Evolutionary conservation across 2,888 invertebrate genomes (phyloP).

Genomic region (Apoda limacodes): DNA sequence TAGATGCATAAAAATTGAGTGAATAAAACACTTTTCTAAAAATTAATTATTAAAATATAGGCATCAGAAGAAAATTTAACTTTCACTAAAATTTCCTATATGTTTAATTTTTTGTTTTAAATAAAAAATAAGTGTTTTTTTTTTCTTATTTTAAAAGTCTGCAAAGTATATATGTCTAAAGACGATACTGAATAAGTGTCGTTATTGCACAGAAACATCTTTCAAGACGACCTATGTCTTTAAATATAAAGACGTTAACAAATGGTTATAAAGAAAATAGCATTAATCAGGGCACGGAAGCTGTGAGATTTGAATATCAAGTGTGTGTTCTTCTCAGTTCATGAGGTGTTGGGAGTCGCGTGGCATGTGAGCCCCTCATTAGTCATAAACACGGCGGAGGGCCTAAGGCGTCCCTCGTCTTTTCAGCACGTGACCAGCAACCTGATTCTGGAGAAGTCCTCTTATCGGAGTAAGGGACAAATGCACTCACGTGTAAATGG

Average conservation of each 20-base stretch:
- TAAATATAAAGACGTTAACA: slow-evolving; percentile 43
- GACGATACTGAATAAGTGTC: too few species aligned
- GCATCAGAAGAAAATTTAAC: too few species aligned
- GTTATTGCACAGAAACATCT: too few species aligned
- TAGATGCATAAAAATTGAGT: too few species aligned
- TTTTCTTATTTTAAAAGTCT: too few species aligned
- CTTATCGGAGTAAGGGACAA: slow-evolving; percentile 33
- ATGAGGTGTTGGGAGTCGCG: slow-evolving; percentile 31
- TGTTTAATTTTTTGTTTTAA: too few species aligned
- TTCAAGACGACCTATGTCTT: too few species aligned
- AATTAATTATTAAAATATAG: too few species aligned
- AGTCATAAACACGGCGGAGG: slow-evolving; percentile 55
- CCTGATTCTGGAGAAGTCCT: slow-evolving; percentile 25
- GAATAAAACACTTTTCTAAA: too few species aligned
- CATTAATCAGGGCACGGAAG: slow-evolving; percentile 65
- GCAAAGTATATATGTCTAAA: too few species aligned
- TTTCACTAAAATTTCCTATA: too few species aligned
- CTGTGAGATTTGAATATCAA: slow-evolving; percentile 67
- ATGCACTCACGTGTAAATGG: slow-evolving; percentile 33
- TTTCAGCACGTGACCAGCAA: slow-evolving; percentile 45
- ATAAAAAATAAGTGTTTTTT: too few species aligned
- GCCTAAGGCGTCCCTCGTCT: slow-evolving; percentile 17
- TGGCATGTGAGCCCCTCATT: slow-evolving; percentile 62
- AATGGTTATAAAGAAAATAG: slow-evolving; percentile 55
- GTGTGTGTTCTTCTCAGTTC: slow-evolving; percentile 25